Base-by-base conservation (phyloP, 1,140 invertebrate genomes). In the Akabosia matsudoensis region DNA sequence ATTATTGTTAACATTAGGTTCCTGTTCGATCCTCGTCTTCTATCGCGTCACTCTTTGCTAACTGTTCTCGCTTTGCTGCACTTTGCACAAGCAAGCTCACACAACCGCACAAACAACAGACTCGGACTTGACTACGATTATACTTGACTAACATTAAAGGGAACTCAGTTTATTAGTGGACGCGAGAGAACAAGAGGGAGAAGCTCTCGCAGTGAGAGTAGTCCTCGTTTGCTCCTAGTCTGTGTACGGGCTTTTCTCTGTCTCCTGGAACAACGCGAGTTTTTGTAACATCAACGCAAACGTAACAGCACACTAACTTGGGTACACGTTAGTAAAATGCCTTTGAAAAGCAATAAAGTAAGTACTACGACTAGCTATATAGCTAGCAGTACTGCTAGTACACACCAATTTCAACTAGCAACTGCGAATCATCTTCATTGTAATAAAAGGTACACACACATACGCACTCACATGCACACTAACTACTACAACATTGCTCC, bases 401-500 rank as follows among this genome's bases (percentile, higher is more conserved):
- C 37, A 10, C 37, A 10, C 7, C 7, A 45, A 45, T 10, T 18
- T 45, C 37, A 45, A 45, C 37, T 45, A 45, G 37, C 37, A 56
- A 56, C 54, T 10, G n/a, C 22, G 22, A 56, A 10, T 7, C 37
- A 10, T 45, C 18, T 45, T 56, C 10, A 56, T 67, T 7, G 61
- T 67, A 67, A 31, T 67, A 67, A 67, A 67, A 67, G 31, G 61
- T 67, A 67, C 28, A 67, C 24, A 22, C 22, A 67, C 61, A 67
- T n/a, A 67, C 7, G 28, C 10, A 67, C 24, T 30, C 61, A 30
- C 24, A 16, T n/a, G 7, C 61, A 10, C 13, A 67, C 61, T 67
- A 45, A 7, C 7, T 45, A 45, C 37, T n/a, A 45, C 37, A 10
- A 18, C 37, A 10, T 18, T 45, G 37, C 37, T 45, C 61, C 61